phyloP scores from a whole-genome alignment of 2,888 invertebrate species.

The Tenthredo scrophulariae region DNA sequence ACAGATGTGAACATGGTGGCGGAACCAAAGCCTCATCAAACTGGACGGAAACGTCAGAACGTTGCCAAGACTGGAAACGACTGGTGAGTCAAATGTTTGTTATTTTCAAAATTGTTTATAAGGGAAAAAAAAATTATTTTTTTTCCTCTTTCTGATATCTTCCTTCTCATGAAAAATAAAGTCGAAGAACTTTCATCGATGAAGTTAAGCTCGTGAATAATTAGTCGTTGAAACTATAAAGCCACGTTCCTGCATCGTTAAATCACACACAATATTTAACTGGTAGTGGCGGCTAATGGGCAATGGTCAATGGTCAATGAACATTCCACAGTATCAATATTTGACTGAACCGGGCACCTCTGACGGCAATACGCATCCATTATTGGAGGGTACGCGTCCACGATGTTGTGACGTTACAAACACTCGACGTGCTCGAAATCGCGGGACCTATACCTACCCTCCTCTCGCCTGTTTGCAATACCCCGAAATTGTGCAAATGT shows the following conservation, averaged over 20 bases:
- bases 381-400: conserved; percentile 26
- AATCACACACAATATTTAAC: conserved; percentile 28
- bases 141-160: too few species aligned
- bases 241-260: not conserved
- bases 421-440: conserved; percentile 39
- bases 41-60: conserved; percentile 84
- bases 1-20: conserved; percentile 89
- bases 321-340: conserved; percentile 52
- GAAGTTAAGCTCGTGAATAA: not conserved
- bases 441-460: not conserved
- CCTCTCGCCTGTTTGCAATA: conserved; percentile 40
- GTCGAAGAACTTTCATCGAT: not conserved
- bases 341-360: conserved; percentile 37
- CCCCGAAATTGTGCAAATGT: conserved; percentile 46
- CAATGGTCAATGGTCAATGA: conserved; percentile 52
- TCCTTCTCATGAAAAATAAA: not conserved
- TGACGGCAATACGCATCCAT: conserved; percentile 47
- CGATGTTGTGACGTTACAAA: conserved; percentile 51
- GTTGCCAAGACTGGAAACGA: conserved; percentile 85
- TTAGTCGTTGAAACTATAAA: not conserved
- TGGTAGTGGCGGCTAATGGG: conserved; percentile 38
- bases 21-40: conserved; percentile 87
- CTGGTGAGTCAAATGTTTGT: conserved; percentile 79
- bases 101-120: not conserved
- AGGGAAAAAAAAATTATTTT: not conserved